These are phyloP conservation scores for Clytia hemisphaerica DNA, from an alignment of 30 jellyfish, hydroid and myxozoan genomes.

Conservation along the genomic window DNA sequence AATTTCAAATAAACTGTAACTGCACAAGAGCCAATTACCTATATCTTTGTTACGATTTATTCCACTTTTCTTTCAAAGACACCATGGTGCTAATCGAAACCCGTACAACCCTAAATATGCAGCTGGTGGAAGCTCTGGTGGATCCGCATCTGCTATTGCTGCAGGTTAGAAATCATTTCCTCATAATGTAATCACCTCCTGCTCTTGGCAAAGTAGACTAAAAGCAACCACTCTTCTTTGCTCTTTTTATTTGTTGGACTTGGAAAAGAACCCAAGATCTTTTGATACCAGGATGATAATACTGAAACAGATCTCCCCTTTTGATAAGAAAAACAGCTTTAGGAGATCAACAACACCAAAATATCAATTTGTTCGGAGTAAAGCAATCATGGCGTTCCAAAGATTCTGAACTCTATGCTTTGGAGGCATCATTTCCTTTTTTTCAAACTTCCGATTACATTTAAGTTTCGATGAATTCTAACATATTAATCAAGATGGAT, in stretches of 20 bases:
- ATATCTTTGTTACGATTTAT: background rate
- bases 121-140: constrained; percentile 97
- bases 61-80: constrained; percentile 20
- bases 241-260: background rate
- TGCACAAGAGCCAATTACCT: background rate
- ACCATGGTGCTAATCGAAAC: constrained; percentile 89
- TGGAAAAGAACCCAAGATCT: background rate
- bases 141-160: constrained; percentile 98
- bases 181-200: too few species aligned
- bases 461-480: too few species aligned
- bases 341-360: too few species aligned
- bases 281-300: background rate
- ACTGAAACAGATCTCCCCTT: background rate
- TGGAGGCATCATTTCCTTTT: too few species aligned
- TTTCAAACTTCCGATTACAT: too few species aligned
- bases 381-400: too few species aligned
- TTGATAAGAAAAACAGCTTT: too few species aligned
- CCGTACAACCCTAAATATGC: constrained; percentile 78
- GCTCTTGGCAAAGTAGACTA: too few species aligned
- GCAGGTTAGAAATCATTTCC: constrained; percentile 52
- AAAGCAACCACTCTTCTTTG: background rate
- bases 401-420: too few species aligned
- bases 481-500: too few species aligned
- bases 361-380: too few species aligned
- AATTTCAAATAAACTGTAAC: background rate